Evolutionary conservation across 1,140 invertebrate species (phyloP).

Genomic region (Drosophila saltans): DNA sequence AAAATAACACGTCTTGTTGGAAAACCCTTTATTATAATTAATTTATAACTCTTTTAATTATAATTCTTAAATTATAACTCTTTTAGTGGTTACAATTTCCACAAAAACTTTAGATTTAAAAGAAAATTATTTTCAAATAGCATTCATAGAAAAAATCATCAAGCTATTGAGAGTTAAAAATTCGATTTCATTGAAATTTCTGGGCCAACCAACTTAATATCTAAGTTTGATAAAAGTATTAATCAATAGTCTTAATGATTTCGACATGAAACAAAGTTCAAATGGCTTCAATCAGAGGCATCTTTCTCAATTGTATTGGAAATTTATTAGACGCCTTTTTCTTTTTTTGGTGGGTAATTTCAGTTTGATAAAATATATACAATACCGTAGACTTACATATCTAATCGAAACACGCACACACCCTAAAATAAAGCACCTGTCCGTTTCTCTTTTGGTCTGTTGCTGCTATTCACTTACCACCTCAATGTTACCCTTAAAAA

Average conservation of each 20-base stretch:
- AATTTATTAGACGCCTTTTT: not conserved
- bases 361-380: not conserved
- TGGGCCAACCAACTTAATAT: no score
- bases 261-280: not conserved
- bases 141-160: no score
- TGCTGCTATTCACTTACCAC: conserved; percentile 68
- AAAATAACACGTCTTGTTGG: no score
- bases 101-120: no score
- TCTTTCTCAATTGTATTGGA: not conserved
- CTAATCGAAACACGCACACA: conserved; percentile 37
- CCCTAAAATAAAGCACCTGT: conserved; percentile 56
- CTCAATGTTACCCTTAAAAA: conserved; percentile 61
- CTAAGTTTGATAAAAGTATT: no score
- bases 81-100: no score
- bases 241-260: not conserved
- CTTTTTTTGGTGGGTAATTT: not conserved
- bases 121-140: no score
- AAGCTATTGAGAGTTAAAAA: no score
- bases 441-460: conserved; percentile 32
- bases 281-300: not conserved
- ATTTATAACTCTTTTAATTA: no score
- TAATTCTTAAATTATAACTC: no score
- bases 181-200: no score
- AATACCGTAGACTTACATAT: conserved; percentile 19
- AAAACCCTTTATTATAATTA: no score